Evolutionary conservation across 2,888 invertebrate species (phyloP), one percentile per base, ranked within the genome.

Genomic region (Selenia dentaria): DNA sequence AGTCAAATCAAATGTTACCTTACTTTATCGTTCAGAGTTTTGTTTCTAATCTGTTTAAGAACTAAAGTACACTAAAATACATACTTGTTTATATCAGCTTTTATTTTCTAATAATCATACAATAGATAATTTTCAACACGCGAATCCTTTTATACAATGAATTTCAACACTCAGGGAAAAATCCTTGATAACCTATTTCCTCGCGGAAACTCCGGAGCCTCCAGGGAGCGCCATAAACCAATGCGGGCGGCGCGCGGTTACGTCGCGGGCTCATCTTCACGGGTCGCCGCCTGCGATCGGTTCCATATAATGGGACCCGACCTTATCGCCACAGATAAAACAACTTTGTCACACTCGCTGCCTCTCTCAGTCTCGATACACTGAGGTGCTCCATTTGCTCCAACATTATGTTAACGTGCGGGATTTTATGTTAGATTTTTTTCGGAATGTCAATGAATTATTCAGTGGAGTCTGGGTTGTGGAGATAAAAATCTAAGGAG

Each of bases 301-400:
- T 56, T 63, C 56, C 42, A 26, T 43, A 66, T 68, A 72, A 74
- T 68, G 49, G 59, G 51, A 62, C 61, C 61, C 66, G 62, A 58
- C 62, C 72, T 79, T 80, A 80, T 80, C 79, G 69, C 59, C 62
- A 50, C 76, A 76, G 86, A 84, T 86, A 84, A 83, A 83, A 80
- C 79, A 81, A 83, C 83, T 83, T 84, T 80, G 85, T 84, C 79
- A 79, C 70, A 62, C 70, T 65, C 65, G 63, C 70, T 67, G 71
- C 74, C 70, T 75, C 67, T 65, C 74, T 67, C 78, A 22, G 29
- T 38, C 37, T 37, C 35, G 25, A 25, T 38, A 37, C 6, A 12
- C 72, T 74, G 63, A 59, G 59, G 59, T 73, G 77, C 76, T 66
- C 77, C 80, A 84, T 85, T 86, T 83, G 76, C 70, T 78, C 44